A percentile compares a stretch with the other conserved stretches of the same genome.
phyloP scores from a whole-genome alignment of 2,888 invertebrate genomes.

The Apamea sordens region DNA sequence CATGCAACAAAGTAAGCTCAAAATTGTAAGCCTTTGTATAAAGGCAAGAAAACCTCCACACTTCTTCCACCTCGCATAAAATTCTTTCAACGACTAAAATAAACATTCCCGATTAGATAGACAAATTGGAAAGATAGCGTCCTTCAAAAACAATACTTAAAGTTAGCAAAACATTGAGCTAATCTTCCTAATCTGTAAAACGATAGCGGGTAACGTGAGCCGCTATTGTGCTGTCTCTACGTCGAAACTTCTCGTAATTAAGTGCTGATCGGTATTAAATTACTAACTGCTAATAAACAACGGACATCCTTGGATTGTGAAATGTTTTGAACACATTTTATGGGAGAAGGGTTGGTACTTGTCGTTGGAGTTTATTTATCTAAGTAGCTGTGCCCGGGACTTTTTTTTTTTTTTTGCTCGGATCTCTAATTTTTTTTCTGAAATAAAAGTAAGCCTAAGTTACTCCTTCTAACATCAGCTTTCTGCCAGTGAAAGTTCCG shows the following conservation, averaged over 20 bases:
- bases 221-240: constrained; percentile 84
- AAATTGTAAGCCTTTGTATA: neutral
- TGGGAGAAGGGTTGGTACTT: constrained; percentile 17
- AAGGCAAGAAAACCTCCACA: neutral
- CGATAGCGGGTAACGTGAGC: constrained; percentile 82
- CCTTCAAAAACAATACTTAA: constrained; percentile 54
- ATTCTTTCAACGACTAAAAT: constrained; percentile 40
- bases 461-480: too few species aligned
- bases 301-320: constrained; percentile 55
- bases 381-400: neutral
- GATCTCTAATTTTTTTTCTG: too few species aligned
- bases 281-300: constrained; percentile 75
- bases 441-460: too few species aligned
- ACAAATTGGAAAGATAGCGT: constrained; percentile 56
- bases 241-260: constrained; percentile 79
- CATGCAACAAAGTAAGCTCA: neutral
- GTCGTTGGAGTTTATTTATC: neutral
- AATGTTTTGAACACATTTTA: constrained; percentile 56
- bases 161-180: constrained; percentile 68
- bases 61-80: constrained; percentile 7
- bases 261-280: constrained; percentile 79
- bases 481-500: too few species aligned
- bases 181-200: constrained; percentile 78
- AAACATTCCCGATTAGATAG: constrained; percentile 53
- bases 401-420: too few species aligned